phyloP scores from a whole-genome alignment of 2,797 vertebrate species.

The Takifugu ocellatus region DNA sequence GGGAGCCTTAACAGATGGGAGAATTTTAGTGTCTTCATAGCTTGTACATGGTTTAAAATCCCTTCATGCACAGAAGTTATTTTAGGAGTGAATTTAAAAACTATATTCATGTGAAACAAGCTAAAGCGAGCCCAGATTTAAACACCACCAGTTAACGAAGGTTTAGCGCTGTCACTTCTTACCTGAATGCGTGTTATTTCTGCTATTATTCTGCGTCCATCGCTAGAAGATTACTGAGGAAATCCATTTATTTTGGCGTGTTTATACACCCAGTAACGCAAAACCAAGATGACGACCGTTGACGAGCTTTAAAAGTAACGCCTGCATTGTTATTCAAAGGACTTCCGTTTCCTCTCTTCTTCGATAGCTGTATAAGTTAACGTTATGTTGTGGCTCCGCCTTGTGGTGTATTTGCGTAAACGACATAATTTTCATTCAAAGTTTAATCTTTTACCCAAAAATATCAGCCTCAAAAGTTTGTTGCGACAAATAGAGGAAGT shows the following conservation, averaged over 20 bases:
- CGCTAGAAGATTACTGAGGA: background rate
- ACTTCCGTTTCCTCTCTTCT: conserved; percentile 39
- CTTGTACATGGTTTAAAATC: too few species aligned
- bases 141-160: too few species aligned
- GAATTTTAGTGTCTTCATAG: background rate
- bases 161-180: background rate
- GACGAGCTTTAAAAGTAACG: conserved; percentile 66
- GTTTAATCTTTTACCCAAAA: too few species aligned
- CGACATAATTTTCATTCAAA: too few species aligned
- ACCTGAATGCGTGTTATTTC: background rate
- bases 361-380: background rate
- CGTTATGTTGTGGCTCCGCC: background rate
- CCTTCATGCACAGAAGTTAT: too few species aligned
- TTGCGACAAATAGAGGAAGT: too few species aligned
- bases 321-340: background rate
- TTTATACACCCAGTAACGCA: background rate
- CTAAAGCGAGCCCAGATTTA: too few species aligned
- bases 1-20: background rate
- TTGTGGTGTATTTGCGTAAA: background rate
- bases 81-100: too few species aligned
- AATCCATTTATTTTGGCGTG: accelerated
- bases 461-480: too few species aligned
- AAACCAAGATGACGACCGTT: conserved; percentile 56
- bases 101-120: too few species aligned
- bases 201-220: background rate